These are phyloP conservation scores for Sebastes jordani DNA, from an alignment of 2,797 vertebrate genomes.

Conservation along the genomic window DNA sequence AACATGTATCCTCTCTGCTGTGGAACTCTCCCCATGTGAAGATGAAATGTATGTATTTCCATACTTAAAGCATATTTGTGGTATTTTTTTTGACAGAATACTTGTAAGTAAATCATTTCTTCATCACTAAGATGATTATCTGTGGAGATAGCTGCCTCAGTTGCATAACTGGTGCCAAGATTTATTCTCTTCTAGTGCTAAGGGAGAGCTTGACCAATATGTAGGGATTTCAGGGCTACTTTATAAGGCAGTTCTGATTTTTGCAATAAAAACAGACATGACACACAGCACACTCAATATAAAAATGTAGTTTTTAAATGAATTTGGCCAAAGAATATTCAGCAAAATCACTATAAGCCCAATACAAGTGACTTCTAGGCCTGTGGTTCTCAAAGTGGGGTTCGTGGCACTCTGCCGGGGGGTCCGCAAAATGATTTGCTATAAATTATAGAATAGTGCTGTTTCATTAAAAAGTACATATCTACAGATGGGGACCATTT, in stretches of 20 bases:
- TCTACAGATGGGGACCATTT: too few relatives aligned
- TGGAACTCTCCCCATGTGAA: not conserved
- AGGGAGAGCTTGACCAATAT: not conserved
- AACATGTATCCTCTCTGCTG: not conserved
- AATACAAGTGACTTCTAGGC: not conserved
- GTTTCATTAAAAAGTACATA: too few relatives aligned
- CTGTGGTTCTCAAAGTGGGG: too few relatives aligned
- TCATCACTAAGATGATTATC: not conserved
- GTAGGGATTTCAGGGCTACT: not conserved
- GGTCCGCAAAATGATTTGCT: too few relatives aligned
- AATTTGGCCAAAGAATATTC: not conserved
- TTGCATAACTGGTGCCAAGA: not conserved
- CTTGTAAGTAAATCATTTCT: not conserved
- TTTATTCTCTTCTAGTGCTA: not conserved
- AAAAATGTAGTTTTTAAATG: not conserved
- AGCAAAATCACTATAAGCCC: not conserved
- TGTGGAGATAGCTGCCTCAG: not conserved
- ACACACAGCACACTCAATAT: not conserved
- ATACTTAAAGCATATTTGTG: not conserved
- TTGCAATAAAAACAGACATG: too few relatives aligned
- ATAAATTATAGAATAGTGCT: too few relatives aligned
- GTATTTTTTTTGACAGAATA: not conserved
- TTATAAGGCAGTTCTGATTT: not conserved
- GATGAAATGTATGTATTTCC: too few relatives aligned
- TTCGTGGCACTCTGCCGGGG: too few relatives aligned